These are phyloP conservation scores for Steinernema hermaphroditum DNA, from an alignment of 2,888 invertebrate species.

Conservation along the genomic window DNA sequence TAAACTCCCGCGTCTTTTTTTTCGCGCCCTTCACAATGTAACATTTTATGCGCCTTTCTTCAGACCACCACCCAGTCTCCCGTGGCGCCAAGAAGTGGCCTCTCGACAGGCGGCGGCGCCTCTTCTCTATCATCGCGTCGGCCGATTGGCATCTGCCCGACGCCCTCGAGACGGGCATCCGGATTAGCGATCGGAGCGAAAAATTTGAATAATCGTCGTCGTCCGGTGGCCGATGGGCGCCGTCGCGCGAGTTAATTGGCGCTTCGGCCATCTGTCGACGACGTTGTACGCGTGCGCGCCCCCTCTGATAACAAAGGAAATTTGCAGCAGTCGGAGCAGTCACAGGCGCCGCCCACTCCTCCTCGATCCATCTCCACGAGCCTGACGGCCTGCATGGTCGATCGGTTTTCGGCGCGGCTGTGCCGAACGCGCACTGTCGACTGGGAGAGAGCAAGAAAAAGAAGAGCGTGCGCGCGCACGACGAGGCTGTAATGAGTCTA, in stretches of 20 bases:
- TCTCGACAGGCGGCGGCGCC: not conserved
- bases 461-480: not conserved
- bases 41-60: not conserved
- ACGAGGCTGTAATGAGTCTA: conserved; percentile 31
- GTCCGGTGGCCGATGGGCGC: not conserved
- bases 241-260: conserved; percentile 27
- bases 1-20: not conserved
- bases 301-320: conserved; percentile 22
- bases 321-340: not conserved
- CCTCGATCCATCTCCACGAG: not conserved
- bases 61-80: not conserved
- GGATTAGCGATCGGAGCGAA: conserved; percentile 30
- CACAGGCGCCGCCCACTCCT: conserved; percentile 1
- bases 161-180: not conserved
- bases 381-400: conserved; percentile 9
- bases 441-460: conserved; percentile 3
- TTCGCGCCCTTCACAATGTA: conserved; percentile 8
- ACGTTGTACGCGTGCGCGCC: conserved; percentile 8
- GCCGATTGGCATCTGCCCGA: conserved; percentile 25
- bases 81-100: too few species aligned
- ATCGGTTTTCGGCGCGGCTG: not conserved
- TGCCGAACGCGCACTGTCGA: conserved; percentile 8
- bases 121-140: too few species aligned
- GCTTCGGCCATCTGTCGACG: conserved; percentile 21
- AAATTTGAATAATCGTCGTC: conserved; percentile 28